Percentiles rank a stretch among this genome's conserved stretches.
Evolutionary conservation across 2,113 vertebrate genomes (phyloP).

Genomic region (Tyrannus savana): DNA sequence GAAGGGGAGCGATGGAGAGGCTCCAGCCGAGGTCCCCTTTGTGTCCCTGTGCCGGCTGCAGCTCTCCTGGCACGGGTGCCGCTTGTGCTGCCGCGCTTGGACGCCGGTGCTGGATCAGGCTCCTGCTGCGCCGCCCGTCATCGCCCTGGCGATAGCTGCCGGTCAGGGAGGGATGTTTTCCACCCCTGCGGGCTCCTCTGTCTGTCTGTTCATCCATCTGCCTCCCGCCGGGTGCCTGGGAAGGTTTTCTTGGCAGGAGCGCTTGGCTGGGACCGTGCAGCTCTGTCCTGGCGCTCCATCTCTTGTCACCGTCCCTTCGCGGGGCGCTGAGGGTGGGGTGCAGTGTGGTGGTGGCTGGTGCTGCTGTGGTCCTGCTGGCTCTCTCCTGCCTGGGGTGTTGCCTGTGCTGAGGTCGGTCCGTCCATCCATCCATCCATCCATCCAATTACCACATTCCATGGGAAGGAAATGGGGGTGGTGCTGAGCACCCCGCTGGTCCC

Average conservation of each 20-base stretch:
- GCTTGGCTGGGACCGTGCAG: accelerated
- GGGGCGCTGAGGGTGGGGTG: neutral
- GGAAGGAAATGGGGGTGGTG: neutral
- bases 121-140: accelerated
- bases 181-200: neutral
- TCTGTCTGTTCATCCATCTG: neutral
- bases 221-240: neutral
- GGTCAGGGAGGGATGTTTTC: neutral
- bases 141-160: neutral
- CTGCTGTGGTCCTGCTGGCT: neutral
- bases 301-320: accelerated
- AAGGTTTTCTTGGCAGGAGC: neutral
- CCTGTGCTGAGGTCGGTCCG: neutral
- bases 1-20: neutral
- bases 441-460: too few relatives aligned
- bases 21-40: neutral
- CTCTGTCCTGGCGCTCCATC: neutral
- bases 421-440: neutral
- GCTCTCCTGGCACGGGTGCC: neutral
- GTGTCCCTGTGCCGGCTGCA: neutral
- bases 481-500: neutral
- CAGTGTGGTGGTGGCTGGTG: neutral
- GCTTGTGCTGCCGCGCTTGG: neutral
- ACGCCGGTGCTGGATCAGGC: neutral
- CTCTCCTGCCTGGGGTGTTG: neutral